These are phyloP conservation scores for Diadema setosum DNA, from an alignment of 35 echinoderm and acorn worm genomes.

Conservation along the genomic window DNA sequence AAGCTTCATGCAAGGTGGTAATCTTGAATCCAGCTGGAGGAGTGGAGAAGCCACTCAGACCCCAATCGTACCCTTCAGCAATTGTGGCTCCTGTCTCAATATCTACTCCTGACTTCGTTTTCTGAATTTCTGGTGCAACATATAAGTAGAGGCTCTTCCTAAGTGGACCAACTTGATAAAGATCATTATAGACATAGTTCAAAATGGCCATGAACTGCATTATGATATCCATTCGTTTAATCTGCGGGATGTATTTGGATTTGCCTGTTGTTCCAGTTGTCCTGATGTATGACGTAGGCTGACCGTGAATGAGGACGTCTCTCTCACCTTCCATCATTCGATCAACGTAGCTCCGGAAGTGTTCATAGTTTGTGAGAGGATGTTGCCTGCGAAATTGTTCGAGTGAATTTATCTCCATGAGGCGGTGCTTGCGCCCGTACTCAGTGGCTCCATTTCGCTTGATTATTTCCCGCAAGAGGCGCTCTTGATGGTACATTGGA, in stretches of 20 bases:
- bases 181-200: neutral
- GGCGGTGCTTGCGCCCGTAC: constrained; percentile 29
- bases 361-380: constrained; percentile 45
- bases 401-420: constrained; percentile 26
- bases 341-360: constrained; percentile 36
- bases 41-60: neutral
- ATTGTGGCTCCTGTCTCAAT: neutral
- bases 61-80: neutral
- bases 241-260: constrained; percentile 44
- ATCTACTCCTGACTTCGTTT: constrained; percentile 7
- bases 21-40: neutral
- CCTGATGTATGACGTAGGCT: neutral
- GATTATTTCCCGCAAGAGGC: constrained; percentile 2
- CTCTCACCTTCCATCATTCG: constrained; percentile 51
- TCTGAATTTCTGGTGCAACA: neutral
- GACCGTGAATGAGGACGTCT: constrained; percentile 31
- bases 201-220: neutral
- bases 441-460: constrained; percentile 50
- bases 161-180: neutral
- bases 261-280: constrained; percentile 66
- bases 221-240: neutral
- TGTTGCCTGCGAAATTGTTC: constrained; percentile 45
- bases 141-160: constrained; percentile 21
- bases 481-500: constrained; percentile 13
- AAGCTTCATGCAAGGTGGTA: neutral